These are phyloP conservation scores for Sciurus niger DNA, from an alignment of 2,113 vertebrate species.

Conservation along the genomic window DNA sequence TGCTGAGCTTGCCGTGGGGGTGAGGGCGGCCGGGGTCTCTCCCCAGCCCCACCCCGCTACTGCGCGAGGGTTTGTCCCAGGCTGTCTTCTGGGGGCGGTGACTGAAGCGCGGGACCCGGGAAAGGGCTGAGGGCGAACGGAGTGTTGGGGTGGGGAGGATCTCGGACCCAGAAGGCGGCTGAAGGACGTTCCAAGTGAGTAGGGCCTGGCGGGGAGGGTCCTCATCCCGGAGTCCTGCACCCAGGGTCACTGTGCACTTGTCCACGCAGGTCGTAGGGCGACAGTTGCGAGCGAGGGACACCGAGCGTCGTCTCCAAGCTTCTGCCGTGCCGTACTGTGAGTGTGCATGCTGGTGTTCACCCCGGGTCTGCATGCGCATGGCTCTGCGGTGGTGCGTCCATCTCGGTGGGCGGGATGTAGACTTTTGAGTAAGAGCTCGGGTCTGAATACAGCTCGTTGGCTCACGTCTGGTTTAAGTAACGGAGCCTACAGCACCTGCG, in stretches of 20 bases:
- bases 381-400: neutral
- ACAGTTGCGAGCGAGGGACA: neutral
- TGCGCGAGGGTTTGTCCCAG: fast-evolving
- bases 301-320: fast-evolving
- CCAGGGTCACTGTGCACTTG: fast-evolving
- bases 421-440: neutral
- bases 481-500: neutral
- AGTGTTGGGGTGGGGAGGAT: neutral
- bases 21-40: neutral
- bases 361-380: fast-evolving
- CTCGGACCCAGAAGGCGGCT: neutral
- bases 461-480: neutral
- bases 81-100: neutral
- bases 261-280: fast-evolving
- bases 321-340: too few species aligned
- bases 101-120: fast-evolving
- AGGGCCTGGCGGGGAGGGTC: too few species aligned
- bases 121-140: neutral
- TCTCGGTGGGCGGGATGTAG: neutral
- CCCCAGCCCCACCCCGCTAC: neutral
- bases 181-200: too few species aligned
- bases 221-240: too few species aligned
- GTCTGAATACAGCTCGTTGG: too few species aligned
- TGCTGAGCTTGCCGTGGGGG: neutral
- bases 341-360: neutral